Evolutionary conservation across 1,140 invertebrate species (phyloP).

Genomic region (Pseudomyrmex flavicornis): DNA sequence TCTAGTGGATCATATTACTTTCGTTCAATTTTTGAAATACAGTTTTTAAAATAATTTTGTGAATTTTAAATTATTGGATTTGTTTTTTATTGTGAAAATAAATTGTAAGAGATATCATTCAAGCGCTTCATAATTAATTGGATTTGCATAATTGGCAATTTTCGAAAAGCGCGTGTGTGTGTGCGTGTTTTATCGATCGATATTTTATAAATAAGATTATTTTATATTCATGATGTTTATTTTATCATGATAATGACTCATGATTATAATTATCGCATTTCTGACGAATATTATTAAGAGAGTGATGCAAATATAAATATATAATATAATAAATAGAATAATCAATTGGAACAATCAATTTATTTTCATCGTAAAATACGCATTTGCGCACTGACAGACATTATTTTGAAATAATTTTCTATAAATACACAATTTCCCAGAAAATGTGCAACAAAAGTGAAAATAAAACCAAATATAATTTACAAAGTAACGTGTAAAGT

Average conservation of each 20-base stretch:
- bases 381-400: background rate
- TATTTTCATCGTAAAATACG: constrained; percentile 17
- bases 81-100: no score
- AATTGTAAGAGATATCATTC: no score
- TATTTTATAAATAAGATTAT: background rate
- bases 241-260: background rate
- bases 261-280: constrained; percentile 21
- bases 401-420: constrained; percentile 28
- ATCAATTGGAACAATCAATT: constrained; percentile 42
- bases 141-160: background rate
- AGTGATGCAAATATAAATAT: constrained; percentile 12
- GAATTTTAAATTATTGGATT: no score
- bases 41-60: no score
- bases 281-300: constrained; percentile 17
- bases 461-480: no score
- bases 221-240: constrained; percentile 1
- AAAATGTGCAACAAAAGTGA: constrained; percentile 1
- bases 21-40: background rate
- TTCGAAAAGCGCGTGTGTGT: background rate
- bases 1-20: background rate
- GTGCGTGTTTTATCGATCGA: constrained; percentile 5
- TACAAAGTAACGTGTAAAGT: no score
- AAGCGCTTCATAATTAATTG: background rate
- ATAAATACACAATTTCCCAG: background rate
- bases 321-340: constrained; percentile 14